These are phyloP conservation scores for Schizopygopsis pylzovi DNA, from an alignment of 2,797 vertebrate species.

Conservation along the genomic window DNA sequence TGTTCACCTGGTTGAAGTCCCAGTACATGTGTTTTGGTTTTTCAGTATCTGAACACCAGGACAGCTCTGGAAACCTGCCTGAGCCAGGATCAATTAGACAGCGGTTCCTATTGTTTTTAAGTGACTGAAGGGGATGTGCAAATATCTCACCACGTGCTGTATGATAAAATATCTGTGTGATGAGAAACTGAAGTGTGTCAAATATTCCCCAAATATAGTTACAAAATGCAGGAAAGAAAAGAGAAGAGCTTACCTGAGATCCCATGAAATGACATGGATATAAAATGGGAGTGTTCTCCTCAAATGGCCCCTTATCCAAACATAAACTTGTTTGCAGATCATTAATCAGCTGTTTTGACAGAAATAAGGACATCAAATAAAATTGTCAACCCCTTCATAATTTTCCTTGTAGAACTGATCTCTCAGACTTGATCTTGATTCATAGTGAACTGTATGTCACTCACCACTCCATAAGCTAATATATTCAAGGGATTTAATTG, in stretches of 20 bases:
- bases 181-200: background rate
- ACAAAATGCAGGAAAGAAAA: background rate
- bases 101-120: constrained; percentile 66
- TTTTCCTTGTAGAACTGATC: background rate
- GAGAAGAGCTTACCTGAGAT: constrained; percentile 67
- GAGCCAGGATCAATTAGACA: constrained; percentile 70
- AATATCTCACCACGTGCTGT: constrained; percentile 63
- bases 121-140: constrained; percentile 64
- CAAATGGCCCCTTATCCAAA: constrained; percentile 70
- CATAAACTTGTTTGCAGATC: constrained; percentile 64
- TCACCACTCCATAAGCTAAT: constrained; percentile 72
- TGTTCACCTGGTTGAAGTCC: constrained; percentile 75
- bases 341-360: constrained; percentile 68
- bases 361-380: background rate
- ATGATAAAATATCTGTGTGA: constrained; percentile 69
- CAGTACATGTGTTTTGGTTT: constrained; percentile 69
- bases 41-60: constrained; percentile 63
- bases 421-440: background rate
- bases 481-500: constrained; percentile 61
- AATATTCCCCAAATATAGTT: background rate
- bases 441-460: constrained; percentile 30
- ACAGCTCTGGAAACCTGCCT: constrained; percentile 61
- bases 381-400: background rate
- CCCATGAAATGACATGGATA: constrained; percentile 64
- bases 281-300: constrained; percentile 66